Conservation (phyloP, 2,888 invertebrate species). For the Caenorhabditis sinica region DNA sequence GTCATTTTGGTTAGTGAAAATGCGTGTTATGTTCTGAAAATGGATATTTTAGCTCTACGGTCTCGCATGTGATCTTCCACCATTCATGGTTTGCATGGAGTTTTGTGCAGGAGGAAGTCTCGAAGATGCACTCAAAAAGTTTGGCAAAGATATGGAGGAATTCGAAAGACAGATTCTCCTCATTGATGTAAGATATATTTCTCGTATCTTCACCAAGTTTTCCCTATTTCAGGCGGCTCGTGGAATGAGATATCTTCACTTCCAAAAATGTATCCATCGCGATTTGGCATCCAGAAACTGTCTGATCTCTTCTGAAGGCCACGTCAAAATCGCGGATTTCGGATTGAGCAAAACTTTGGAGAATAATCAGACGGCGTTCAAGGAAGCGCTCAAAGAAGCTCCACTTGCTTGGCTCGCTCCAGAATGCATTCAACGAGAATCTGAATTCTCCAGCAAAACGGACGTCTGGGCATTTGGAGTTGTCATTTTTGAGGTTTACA, state of each 20-base stretch:
- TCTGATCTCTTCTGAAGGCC: constrained; percentile 84
- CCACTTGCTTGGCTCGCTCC: constrained; percentile 76
- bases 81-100: constrained; percentile 99
- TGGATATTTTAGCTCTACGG: constrained; percentile 89
- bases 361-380: constrained; percentile 53
- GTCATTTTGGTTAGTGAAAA: constrained; percentile 65
- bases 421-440: constrained; percentile 71
- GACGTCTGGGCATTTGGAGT: constrained; percentile 80
- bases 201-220: neutral
- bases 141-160: constrained; percentile 66
- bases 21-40: neutral
- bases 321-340: constrained; percentile 83
- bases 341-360: constrained; percentile 75
- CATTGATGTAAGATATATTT: constrained; percentile 40
- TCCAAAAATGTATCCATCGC: constrained; percentile 91
- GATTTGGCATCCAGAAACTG: constrained; percentile 92
- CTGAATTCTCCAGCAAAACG: constrained; percentile 70
- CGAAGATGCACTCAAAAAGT: constrained; percentile 66
- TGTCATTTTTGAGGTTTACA: constrained; percentile 73
- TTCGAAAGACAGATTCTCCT: constrained; percentile 57
- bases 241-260: constrained; percentile 91
- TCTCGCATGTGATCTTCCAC: constrained; percentile 97
- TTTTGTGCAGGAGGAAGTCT: constrained; percentile 87
- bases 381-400: constrained; percentile 63
- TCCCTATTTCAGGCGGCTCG: constrained; percentile 86